Evolutionary conservation across 2,797 vertebrate genomes (phyloP), one percentile per base, ranked within the genome.

Genomic region (Catamblyrhynchus diadema): DNA sequence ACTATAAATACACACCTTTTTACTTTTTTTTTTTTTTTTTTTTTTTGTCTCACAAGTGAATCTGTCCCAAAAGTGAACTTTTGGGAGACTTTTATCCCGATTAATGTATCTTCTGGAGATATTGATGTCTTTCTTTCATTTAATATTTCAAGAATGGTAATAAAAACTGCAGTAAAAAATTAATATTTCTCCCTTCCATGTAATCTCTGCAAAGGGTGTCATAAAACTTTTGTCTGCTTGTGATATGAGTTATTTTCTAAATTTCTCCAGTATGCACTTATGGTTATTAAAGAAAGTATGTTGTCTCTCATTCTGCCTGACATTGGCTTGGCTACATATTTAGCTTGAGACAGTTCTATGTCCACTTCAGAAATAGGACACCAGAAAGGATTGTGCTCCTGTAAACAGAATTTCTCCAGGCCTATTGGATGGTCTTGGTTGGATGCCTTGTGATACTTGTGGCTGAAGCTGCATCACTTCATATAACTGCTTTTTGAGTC

Each of bases 221-320:
- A 6, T 66, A 47, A 74, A 59, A 14, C 24, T 78, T 84, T 74
- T 81, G 10, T 56, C 48, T 86, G 14, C 81, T 74, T 93, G 22
- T 12, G 12, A 4, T 60, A 8, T 28, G 13, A 84, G 12, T 59
- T 1, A 19, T 59, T 93, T 88, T 56, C 53, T 33, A 81, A 21
- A 37, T 91, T 59, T 81, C 33, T 84, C 25, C 33, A 21, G 25
- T 48, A 61, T 9, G 4, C 9, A 19, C 10, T 62, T 70, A 28
- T 0, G 0, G 32, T 9, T 33, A 10, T 73, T 73, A 83, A 83
- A 60, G 20, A 81, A 62, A 25, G 35, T 33, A 14, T 0, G 0
- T 45, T 61, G 8, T 72, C 10, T 72, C 6, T 83, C 54, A 21
- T 70, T 83, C 39, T 86, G 30, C 16, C 22, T 70, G 41, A 13